A percentile compares a stretch with the other conserved stretches of the same genome.
These are phyloP conservation scores for Gari tellinella DNA, from an alignment of 2,888 invertebrate species.

Conservation along the genomic window DNA sequence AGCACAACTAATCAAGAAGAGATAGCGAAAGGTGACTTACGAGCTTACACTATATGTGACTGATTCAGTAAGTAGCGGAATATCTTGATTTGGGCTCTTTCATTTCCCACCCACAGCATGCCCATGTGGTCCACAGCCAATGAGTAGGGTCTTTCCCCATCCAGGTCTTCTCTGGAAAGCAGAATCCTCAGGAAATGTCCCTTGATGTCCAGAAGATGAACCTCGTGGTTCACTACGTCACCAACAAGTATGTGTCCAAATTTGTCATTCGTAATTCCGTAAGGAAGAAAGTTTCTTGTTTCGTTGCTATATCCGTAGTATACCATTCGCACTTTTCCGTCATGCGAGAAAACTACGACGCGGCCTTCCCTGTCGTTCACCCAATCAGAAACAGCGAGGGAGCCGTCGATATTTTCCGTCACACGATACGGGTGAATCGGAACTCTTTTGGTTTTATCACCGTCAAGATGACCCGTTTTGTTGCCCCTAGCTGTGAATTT, in stretches of 20 bases:
- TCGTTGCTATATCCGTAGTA: slow-evolving; percentile 48
- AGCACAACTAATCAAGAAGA: neutral
- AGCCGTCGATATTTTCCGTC: slow-evolving; percentile 59
- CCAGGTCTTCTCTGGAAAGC: slow-evolving; percentile 38
- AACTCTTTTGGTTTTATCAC: slow-evolving; percentile 49
- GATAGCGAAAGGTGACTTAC: slow-evolving; percentile 23
- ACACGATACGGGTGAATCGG: slow-evolving; percentile 57
- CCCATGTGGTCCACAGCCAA: slow-evolving; percentile 55
- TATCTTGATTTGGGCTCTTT: slow-evolving; percentile 54
- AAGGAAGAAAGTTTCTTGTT: slow-evolving; percentile 46
- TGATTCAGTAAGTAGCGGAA: slow-evolving; percentile 52
- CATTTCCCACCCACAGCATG: slow-evolving; percentile 61
- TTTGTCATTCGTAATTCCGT: slow-evolving; percentile 53
- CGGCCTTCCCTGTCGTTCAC: slow-evolving; percentile 57
- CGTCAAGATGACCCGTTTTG: slow-evolving; percentile 56
- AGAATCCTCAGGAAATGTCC: slow-evolving; percentile 55
- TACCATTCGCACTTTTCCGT: slow-evolving; percentile 60
- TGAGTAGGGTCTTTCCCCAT: slow-evolving; percentile 56
- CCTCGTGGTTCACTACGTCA: slow-evolving; percentile 52
- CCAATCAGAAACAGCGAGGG: slow-evolving; percentile 56
- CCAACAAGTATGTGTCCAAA: slow-evolving; percentile 56
- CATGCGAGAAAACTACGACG: slow-evolving; percentile 54
- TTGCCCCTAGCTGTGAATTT: slow-evolving; percentile 59
- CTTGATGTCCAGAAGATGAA: slow-evolving; percentile 53
- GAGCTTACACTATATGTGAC: slow-evolving; percentile 62